Evolutionary conservation across 1,140 invertebrate species (phyloP), one percentile per base, ranked within the genome.

Genomic region (Drosophila murphyi): DNA sequence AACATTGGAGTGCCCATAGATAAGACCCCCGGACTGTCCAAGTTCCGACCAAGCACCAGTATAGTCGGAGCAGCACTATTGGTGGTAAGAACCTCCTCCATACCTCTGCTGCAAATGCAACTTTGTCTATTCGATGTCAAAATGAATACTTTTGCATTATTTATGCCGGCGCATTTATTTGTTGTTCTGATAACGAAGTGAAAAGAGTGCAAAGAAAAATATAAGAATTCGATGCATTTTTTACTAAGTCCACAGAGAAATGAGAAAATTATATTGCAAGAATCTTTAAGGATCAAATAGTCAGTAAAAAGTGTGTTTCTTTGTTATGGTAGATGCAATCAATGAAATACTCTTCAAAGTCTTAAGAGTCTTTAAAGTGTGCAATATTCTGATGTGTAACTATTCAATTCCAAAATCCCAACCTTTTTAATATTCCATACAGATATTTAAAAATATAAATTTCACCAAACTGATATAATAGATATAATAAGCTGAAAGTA

Each of bases 81-180:
- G 59, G 54, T 61, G 56, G 65, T 55, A 50, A 57, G 45, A n/a
- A 41, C 39, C 39, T 41, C 39, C 39, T 10, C 10, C 39, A 8
- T 4, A n/a, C 3, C 10, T n/a, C 5, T 6, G 6, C 41, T 50
- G 45, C 50, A 61, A 52, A 72, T 72, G 75, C 81, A 73, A 88
- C 80, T 90, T 78, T 90, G 85, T 88, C 86, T 85, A 90, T 90
- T 85, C 86, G 81, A 89, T 90, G 85, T 89, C 85, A 89, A 89
- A 89, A 78, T 90, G 85, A 85, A 89, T 89, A 90, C 85, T 89
- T 72, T 78, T 89, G 85, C 82, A 89, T 89, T 89, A 89, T 89
- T 89, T 90, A 89, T 89, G 75, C 76, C 55, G 65, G 60, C 61
- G 78, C 81, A 83, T 83, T 88, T 88, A 87, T 78, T 88, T 83